Base-by-base conservation (phyloP, 2,113 vertebrate species). In the Malurus melanocephalus region DNA sequence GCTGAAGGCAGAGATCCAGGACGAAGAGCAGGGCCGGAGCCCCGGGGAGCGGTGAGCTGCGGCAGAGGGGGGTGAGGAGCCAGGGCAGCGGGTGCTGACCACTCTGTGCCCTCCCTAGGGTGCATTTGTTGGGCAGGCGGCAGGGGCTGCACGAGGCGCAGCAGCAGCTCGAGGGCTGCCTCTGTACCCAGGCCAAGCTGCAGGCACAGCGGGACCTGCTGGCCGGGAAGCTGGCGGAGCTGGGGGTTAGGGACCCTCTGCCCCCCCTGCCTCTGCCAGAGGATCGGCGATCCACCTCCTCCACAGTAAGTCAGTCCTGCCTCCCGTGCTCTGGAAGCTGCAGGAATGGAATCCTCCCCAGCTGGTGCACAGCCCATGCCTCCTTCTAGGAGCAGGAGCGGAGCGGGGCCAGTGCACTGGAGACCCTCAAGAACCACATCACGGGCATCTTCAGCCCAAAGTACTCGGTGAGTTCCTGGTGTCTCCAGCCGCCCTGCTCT, bases 111-210 rank as follows among this genome's bases (percentile, higher is more conserved):
- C 10, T 64, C 67, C 26, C 3, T 94, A 99, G 99, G 92, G 97
- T 99, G 68, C 98, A 98, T 93, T 96, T 98, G 94, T 97, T 99
- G 97, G 97, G 98, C 68, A 98, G 98, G 97, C 97, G 95, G 78
- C 98, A 98, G 78, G 98, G 96, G 3, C 95, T 99, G 92, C 98
- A 98, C 33, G 98, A 99, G 90, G 97, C 94, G 0, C 96, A 97
- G 46, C 98, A 98, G 95, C 98, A 98, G 52, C 97, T 98, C 14
- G 97, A 98, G 91, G 91, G 98, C 12, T 98, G 98, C 9, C 96
- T 98, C 90, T 99, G 98, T 13, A 19, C 92, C 27, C 98, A 98
- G 79, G 97, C 97, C 93, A 98, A 98, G 93, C 97, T 99, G 85
- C 98, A 97, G 95, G 97, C 94, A 8, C 99, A 99, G 96, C 96